Conservation (phyloP, 2,113 vertebrate genomes). For the Sturnus vulgaris region DNA sequence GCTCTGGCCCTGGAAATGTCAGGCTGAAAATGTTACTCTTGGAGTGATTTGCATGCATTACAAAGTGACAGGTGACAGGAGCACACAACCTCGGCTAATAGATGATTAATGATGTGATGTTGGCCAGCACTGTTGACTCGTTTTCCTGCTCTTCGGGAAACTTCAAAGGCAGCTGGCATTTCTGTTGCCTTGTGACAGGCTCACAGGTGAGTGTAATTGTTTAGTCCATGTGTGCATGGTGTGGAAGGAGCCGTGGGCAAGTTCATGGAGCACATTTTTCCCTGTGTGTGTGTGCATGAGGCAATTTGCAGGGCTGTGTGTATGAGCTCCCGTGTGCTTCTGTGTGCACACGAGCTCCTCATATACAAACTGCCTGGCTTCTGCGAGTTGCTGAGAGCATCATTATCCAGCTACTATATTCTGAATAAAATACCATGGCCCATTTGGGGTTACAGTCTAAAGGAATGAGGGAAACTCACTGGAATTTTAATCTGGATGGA, state of each 20-base stretch:
- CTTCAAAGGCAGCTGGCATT: conserved; percentile 67
- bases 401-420: conserved; percentile 39
- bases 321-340: neutral
- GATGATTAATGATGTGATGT: conserved; percentile 75
- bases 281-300: neutral
- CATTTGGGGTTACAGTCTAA: conserved; percentile 43
- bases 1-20: conserved; percentile 63
- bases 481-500: conserved; percentile 61
- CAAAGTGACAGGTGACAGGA: conserved; percentile 71
- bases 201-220: conserved; percentile 18
- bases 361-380: neutral
- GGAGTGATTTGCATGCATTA: conserved; percentile 72
- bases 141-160: conserved; percentile 61
- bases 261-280: neutral
- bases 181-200: conserved; percentile 37
- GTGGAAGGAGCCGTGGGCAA: neutral
- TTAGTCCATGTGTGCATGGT: neutral
- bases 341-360: neutral
- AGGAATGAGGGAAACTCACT: conserved; percentile 37
- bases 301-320: neutral
- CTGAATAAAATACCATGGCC: conserved; percentile 22
- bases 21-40: conserved; percentile 64
- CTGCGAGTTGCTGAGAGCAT: conserved; percentile 1
- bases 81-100: conserved; percentile 60
- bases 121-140: conserved; percentile 57